These are phyloP conservation scores for Castor canadensis DNA, from an alignment of 2,113 vertebrate species.

Conservation along the genomic window DNA sequence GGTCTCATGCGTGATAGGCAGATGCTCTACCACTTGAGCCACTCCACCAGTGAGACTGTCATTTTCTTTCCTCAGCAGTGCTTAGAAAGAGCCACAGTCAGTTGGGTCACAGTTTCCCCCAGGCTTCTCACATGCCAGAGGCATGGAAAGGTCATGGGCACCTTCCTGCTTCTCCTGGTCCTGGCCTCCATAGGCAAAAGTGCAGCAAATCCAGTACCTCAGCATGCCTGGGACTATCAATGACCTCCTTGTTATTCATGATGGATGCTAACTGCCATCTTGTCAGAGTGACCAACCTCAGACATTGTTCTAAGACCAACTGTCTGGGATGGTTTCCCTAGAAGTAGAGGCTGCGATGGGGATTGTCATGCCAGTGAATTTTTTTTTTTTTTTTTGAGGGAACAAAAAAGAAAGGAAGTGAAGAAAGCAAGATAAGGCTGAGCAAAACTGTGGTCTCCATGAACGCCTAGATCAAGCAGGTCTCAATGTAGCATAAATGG, in stretches of 20 bases:
- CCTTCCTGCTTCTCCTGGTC: not conserved
- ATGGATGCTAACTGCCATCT: not conserved
- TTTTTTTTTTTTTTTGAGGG: not conserved
- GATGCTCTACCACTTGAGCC: no score
- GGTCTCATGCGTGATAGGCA: no score
- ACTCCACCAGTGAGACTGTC: not conserved
- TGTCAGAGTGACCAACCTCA: not conserved
- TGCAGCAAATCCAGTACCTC: not conserved
- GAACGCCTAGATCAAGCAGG: no score
- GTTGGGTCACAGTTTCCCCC: not conserved
- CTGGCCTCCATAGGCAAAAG: not conserved
- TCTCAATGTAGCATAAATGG: no score
- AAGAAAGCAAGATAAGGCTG: not conserved
- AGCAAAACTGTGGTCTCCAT: not conserved
- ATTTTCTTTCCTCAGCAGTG: not conserved
- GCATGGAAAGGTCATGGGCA: not conserved
- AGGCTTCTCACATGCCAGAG: not conserved
- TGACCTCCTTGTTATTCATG: not conserved
- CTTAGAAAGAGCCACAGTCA: not conserved
- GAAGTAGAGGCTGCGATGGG: no score
- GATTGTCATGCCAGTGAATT: no score
- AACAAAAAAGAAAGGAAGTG: not conserved
- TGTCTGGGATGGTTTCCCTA: not conserved
- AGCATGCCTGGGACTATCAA: rapidly evolving
- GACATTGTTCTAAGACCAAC: not conserved